Base-by-base conservation (phyloP, 2,113 vertebrate species). In the Oncorhynchus mykiss region DNA sequence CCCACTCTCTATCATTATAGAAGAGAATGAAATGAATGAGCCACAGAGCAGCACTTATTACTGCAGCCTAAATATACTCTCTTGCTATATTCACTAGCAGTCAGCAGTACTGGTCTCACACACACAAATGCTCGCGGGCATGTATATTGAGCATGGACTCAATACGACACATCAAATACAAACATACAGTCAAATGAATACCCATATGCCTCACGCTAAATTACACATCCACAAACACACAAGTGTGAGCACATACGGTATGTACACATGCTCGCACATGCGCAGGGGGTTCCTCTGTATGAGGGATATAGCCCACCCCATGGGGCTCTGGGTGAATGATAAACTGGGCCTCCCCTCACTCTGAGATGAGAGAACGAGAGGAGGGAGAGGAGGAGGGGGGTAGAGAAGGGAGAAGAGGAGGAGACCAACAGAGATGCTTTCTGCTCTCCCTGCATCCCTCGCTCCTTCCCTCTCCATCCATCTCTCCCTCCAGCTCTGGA, bases 11-110 rank as follows among this genome's bases (percentile, higher is more conserved):
- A 76, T 91, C 80, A 85, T 84, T 86, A 83, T 71, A 71, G 71
- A 77, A 74, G 78, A 22, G 69, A 77, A 57, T 79, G 82, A 73
- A 79, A 84, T 86, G 89, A 89, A 91, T 91, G 86, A 89, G 83
- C 49, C 72, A 45, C 27, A 51, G 45, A 70, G 80, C 74, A 70
- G 68, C 60, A 70, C 82, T 73, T 74, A 84, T 76, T 84, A 83
- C 74, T 74, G 24, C 14, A 1, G 67, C 73, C 60, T 80, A 79
- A 78, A 80, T 80, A 77, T 71, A 70, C 67, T 45, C 31, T 39
- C 29, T 57, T 1, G 8, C 39, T 51, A 16, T 51, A 16, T 51
- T 57, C n/a, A 59, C 51, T 67, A 45, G 76, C 24, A 70, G 39
- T 22, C 31, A 66, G 59, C 71, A 62, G 24, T 3, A 31, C 18